phyloP scores from a whole-genome alignment of 35 echinoderm and acorn worm genomes.

The Heliocidaris tuberculata region DNA sequence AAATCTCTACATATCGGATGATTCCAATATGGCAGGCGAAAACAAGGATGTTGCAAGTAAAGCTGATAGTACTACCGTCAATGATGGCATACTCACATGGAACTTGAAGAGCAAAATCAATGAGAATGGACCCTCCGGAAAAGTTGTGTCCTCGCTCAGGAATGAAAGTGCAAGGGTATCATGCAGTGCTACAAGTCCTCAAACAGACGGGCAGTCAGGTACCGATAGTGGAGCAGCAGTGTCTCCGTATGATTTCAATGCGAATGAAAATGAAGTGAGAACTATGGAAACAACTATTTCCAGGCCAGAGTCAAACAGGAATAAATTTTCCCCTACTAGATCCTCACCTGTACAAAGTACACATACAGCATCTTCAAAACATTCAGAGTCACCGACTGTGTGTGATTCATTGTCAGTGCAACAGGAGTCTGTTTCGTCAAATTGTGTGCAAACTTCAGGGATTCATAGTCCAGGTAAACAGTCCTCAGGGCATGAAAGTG shows the following conservation, averaged over 20 bases:
- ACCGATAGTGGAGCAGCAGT: background rate
- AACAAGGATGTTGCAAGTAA: slow-evolving; percentile 53
- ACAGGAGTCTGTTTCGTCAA: slow-evolving; percentile 37
- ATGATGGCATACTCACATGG: slow-evolving; percentile 41
- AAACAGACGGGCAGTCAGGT: slow-evolving; percentile 1
- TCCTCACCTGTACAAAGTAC: slow-evolving; percentile 38
- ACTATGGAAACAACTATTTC: slow-evolving; percentile 32
- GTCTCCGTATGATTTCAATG: slow-evolving; percentile 21
- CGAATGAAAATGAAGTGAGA: slow-evolving; percentile 26
- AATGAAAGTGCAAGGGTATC: slow-evolving; percentile 27
- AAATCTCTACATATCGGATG: slow-evolving; percentile 73
- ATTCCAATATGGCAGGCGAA: slow-evolving; percentile 63
- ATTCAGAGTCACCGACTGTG: slow-evolving; percentile 24
- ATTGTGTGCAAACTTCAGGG: slow-evolving; percentile 49
- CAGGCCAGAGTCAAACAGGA: slow-evolving; percentile 17
- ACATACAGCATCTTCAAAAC: slow-evolving; percentile 14
- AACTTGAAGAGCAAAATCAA: slow-evolving; percentile 10
- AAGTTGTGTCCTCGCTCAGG: slow-evolving; percentile 2
- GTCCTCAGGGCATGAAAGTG: slow-evolving; percentile 38
- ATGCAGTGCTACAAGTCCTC: slow-evolving; percentile 34
- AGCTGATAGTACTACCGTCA: slow-evolving; percentile 70
- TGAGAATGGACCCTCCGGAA: background rate
- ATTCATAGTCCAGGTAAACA: slow-evolving; percentile 48
- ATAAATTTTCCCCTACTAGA: slow-evolving; percentile 20
- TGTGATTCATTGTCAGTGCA: slow-evolving; percentile 39